Conservation (phyloP, 2,888 invertebrate genomes). For the Rugalucina vietnamica region DNA sequence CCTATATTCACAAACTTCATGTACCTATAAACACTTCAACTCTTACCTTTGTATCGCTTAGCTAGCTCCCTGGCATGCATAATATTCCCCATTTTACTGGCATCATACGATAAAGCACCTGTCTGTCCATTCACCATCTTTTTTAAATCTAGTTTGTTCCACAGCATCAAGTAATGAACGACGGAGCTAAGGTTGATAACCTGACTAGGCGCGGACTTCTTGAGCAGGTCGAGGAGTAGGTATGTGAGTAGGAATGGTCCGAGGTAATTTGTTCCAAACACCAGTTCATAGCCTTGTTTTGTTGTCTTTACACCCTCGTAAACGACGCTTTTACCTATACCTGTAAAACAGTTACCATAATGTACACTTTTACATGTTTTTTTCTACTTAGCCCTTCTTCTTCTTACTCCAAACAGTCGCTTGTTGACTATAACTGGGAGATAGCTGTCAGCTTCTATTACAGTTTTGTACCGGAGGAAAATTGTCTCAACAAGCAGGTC, state of each 20-base stretch:
- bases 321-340: conserved; percentile 16
- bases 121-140: conserved; percentile 15
- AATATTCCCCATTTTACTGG: conserved; percentile 42
- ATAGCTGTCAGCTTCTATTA: no score
- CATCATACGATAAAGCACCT: conserved; percentile 2
- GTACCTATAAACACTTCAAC: background rate
- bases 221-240: conserved; percentile 32
- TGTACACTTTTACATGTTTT: no score
- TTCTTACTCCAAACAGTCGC: no score
- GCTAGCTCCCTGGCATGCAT: conserved; percentile 46
- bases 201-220: conserved; percentile 25
- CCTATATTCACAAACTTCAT: no score
- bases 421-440: no score
- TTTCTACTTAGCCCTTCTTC: no score
- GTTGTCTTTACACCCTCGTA: background rate
- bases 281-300: conserved; percentile 38
- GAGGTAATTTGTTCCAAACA: conserved; percentile 47
- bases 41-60: conserved; percentile 24
- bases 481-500: no score
- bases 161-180: background rate
- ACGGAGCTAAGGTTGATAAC: conserved; percentile 45
- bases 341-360: conserved; percentile 25
- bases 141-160: background rate
- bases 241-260: conserved; percentile 45
- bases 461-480: no score